Evolutionary conservation across 2,113 vertebrate genomes (phyloP).

Genomic region (Xenotilapia flavipinnis): DNA sequence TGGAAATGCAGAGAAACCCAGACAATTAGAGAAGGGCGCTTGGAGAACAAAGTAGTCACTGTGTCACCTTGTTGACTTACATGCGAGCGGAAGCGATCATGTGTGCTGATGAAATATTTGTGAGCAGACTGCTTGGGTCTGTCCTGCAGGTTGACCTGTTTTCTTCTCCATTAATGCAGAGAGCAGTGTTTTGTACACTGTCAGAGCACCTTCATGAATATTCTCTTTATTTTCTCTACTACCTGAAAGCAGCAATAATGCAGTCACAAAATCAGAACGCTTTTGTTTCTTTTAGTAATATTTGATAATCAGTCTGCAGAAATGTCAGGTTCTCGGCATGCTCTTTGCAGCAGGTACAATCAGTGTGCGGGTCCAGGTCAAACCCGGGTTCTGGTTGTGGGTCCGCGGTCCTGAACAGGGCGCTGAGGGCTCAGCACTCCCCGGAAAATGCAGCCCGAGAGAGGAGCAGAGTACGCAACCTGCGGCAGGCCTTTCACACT

Average conservation of each 20-base stretch:
- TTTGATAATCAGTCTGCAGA: background rate
- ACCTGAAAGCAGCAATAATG: background rate
- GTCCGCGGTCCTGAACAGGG: conserved; percentile 7
- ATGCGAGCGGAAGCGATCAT: background rate
- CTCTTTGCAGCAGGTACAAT: conserved; percentile 21
- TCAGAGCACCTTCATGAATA: background rate
- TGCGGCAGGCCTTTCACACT: conserved; percentile 81
- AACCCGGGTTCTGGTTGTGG: conserved; percentile 1
- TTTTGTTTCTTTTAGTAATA: background rate
- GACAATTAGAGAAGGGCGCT: background rate
- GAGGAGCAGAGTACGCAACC: conserved; percentile 73
- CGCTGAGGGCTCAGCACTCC: conserved; percentile 47
- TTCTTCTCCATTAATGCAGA: background rate
- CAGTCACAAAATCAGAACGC: background rate
- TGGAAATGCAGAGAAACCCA: background rate
- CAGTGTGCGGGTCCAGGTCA: conserved; percentile 1
- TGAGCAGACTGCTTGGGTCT: background rate
- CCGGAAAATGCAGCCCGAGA: conserved; percentile 77
- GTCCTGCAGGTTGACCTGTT: background rate
- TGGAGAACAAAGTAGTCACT: background rate
- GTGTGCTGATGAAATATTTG: background rate
- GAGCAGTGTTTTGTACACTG: background rate
- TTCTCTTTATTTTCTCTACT: background rate
- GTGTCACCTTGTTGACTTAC: background rate
- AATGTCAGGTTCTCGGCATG: background rate